These are phyloP conservation scores for Spinus pinus DNA, from an alignment of 2,797 vertebrate genomes.

Conservation along the genomic window DNA sequence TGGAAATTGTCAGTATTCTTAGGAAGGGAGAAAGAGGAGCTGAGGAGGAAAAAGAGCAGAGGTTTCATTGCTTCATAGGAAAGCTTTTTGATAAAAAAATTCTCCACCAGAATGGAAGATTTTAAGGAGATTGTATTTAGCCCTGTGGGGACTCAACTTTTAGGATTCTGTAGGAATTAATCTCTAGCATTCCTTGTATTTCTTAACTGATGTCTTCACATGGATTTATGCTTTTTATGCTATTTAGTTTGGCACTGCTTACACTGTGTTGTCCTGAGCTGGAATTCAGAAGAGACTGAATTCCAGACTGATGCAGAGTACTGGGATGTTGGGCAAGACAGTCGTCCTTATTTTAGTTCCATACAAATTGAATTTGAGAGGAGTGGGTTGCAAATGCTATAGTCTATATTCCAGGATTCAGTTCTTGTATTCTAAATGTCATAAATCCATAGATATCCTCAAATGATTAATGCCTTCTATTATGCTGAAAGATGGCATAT, in stretches of 20 bases:
- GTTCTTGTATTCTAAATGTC: neutral
- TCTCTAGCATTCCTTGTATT: neutral
- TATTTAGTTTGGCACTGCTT: neutral
- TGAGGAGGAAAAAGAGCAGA: neutral
- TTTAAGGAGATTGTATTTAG: neutral
- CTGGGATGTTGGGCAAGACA: rapidly evolving
- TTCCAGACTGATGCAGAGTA: neutral
- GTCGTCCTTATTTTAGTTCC: neutral
- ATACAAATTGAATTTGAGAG: neutral
- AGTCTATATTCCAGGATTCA: neutral
- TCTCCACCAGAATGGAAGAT: neutral
- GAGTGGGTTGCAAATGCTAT: neutral
- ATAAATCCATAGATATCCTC: neutral
- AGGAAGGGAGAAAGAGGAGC: neutral
- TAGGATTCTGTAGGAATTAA: neutral
- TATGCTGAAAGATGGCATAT: neutral
- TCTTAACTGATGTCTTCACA: neutral
- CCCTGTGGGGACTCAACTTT: neutral
- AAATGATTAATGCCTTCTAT: neutral
- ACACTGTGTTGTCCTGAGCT: neutral
- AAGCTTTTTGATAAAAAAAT: neutral
- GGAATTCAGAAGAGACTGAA: neutral
- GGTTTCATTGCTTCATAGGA: neutral
- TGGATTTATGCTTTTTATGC: neutral
- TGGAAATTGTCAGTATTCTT: neutral